A percentile compares a stretch with the other conserved stretches of the same genome.
These are phyloP conservation scores for Leptinotarsa peninsularis DNA, from an alignment of 2,888 invertebrate species.

Conservation along the genomic window DNA sequence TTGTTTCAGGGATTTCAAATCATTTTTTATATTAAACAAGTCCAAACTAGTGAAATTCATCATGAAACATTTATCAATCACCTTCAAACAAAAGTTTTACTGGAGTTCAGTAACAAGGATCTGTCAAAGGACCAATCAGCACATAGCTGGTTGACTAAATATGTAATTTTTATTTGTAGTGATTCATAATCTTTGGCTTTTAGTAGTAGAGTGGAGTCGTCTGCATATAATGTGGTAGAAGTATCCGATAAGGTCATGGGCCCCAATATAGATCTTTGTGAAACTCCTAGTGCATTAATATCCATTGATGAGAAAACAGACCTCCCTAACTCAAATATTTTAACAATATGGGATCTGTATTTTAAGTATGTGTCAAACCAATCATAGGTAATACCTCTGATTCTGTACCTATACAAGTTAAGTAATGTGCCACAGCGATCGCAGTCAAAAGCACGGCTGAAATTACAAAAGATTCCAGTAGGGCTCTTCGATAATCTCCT, in stretches of 20 bases:
- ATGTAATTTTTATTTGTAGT: too few species aligned
- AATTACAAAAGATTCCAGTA: constrained; percentile 19
- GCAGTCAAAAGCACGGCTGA: constrained; percentile 23
- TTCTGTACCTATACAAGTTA: constrained; percentile 14
- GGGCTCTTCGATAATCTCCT: constrained; percentile 17
- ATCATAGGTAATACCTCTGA: constrained; percentile 18
- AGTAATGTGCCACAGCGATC: constrained; percentile 12
- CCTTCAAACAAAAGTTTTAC: too few species aligned
- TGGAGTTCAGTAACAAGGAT: background rate
- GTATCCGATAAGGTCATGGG: background rate
- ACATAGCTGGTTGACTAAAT: constrained; percentile 11
- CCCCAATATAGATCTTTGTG: constrained; percentile 13
- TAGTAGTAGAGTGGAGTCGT: too few species aligned
- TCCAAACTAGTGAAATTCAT: too few species aligned
- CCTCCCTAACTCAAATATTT: background rate
- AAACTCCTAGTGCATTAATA: background rate
- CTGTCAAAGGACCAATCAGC: background rate
- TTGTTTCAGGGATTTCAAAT: too few species aligned
- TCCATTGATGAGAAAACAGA: background rate
- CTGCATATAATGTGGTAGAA: too few species aligned
- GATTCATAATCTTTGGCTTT: too few species aligned
- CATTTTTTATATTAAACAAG: too few species aligned
- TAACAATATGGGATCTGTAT: constrained; percentile 8
- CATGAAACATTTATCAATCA: too few species aligned
- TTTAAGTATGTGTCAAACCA: constrained; percentile 16